phyloP scores from a whole-genome alignment of 2,113 vertebrate genomes.

The Vombatus ursinus region DNA sequence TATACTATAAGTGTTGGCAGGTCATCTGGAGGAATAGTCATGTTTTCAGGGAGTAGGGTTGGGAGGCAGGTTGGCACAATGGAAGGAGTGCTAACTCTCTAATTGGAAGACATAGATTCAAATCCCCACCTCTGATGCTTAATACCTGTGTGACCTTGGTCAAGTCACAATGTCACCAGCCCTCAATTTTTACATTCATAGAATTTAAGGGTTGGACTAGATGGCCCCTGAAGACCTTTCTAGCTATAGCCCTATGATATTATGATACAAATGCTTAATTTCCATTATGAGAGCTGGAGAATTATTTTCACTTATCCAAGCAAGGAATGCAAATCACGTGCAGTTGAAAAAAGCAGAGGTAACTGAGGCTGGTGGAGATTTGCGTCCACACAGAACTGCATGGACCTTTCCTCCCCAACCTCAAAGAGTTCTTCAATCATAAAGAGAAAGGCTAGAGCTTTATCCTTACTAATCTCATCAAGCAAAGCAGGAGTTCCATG shows the following conservation, averaged over 20 bases:
- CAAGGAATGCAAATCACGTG: slow-evolving; percentile 25
- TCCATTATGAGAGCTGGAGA: background rate
- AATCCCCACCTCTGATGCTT: background rate
- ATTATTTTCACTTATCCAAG: background rate
- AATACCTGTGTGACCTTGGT: background rate
- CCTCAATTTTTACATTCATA: background rate
- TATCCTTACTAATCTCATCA: background rate
- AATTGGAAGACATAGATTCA: background rate
- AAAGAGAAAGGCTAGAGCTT: background rate
- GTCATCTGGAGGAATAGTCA: background rate
- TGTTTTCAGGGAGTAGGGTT: background rate
- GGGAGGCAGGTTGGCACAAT: background rate
- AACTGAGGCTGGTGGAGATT: slow-evolving; percentile 45
- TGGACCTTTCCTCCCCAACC: background rate
- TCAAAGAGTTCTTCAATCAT: background rate
- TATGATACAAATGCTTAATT: background rate
- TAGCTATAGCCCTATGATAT: background rate
- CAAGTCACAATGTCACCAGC: background rate
- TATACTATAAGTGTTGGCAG: background rate
- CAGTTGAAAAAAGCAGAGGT: background rate
- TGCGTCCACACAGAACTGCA: slow-evolving; percentile 46
- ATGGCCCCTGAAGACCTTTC: background rate
- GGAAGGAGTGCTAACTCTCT: background rate
- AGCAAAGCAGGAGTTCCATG: background rate
- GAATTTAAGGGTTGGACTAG: background rate